Percentiles rank a stretch among this genome's conserved stretches.
Conservation (phyloP, 2,113 vertebrate species). For the Atherinomorus stipes region DNA sequence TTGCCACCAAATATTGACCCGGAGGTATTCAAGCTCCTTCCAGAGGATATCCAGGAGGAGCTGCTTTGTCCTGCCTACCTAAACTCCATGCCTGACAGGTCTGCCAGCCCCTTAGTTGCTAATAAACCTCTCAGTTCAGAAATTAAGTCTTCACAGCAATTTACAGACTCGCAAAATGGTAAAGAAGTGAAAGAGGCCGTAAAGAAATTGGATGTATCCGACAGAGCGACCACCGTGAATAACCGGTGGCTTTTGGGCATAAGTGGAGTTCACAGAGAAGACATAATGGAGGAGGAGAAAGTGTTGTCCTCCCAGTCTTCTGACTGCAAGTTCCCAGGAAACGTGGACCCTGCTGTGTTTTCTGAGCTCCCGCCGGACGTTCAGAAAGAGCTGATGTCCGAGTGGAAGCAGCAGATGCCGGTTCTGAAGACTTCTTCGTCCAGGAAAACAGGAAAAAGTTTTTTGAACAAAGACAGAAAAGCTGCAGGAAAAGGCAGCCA, state of each 20-base stretch:
- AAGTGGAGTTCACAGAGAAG: background rate
- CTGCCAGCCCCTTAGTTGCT: background rate
- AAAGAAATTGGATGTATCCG: background rate
- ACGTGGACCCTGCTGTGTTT: constrained; percentile 87
- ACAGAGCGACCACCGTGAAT: background rate
- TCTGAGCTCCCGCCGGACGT: constrained; percentile 87
- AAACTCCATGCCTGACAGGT: constrained; percentile 22
- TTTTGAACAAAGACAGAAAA: constrained; percentile 68
- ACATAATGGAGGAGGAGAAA: constrained; percentile 4
- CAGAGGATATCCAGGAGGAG: constrained; percentile 87
- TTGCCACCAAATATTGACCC: constrained; percentile 82
- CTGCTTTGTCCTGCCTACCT: constrained; percentile 73
- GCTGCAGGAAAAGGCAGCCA: constrained; percentile 46
- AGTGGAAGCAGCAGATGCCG: constrained; percentile 83
- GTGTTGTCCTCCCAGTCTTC: background rate
- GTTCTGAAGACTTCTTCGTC: constrained; percentile 59
- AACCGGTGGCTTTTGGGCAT: constrained; percentile 2
- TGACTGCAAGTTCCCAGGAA: constrained; percentile 76
- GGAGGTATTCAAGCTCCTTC: constrained; percentile 87
- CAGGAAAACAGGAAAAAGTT: constrained; percentile 56
- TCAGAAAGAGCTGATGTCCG: constrained; percentile 85
- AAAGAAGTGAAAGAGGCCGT: background rate
- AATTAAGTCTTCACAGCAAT: background rate
- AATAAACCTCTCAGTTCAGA: background rate
- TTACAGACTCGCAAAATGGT: constrained; percentile 5